Evolutionary conservation across 2,888 invertebrate species (phyloP), one percentile per base, ranked within the genome.

Genomic region (Lasioglossum calceatum): DNA sequence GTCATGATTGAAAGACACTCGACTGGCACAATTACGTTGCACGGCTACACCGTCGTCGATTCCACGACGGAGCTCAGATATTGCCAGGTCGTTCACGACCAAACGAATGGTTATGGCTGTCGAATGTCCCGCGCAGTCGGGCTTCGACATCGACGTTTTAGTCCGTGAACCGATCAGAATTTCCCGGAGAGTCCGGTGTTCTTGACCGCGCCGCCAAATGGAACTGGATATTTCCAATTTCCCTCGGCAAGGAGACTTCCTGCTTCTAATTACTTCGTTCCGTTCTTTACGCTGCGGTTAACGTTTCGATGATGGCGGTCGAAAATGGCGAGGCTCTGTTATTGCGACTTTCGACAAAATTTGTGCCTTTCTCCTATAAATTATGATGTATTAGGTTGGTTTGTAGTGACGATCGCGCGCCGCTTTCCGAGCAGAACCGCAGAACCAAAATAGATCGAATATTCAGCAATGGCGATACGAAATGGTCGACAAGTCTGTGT

Each of bases 91-190:
- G 70, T 39, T 36, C 23, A 23, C 70, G 70, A 23, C 23, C 3
- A 39, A 70, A 70, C 70, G 70, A 70, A 70, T 4, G 70, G 39
- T 70, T 70, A 70, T 36, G 36, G 39, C 64, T 67, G 64, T 19
- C 64, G 64, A 67, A 67, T 19, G 64, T n/a, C 61, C 14, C 61
- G 27, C 27, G 4, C 61, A 61, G 14, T 27, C 61, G 27, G 27
- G 61, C 32, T 32, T 16, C 64, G 32, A 27, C 64, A 64, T 32
- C 32, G 64, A 16, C 64, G 32, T 67, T 67, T 67, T 8, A 32
- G 10, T 32, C 16, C 32, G 32, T 36, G 64, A 36, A 7, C 36
- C 32, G 64, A 67, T 67, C 64, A 19, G 64, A 67, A 36, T 36
- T 36, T 67, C 64, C 32, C 64, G 16, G 32, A 14, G 64, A 67